Evolutionary conservation across 2,888 invertebrate species (phyloP), one percentile per base, ranked within the genome.

Genomic region (Asteroscopus sphinx): DNA sequence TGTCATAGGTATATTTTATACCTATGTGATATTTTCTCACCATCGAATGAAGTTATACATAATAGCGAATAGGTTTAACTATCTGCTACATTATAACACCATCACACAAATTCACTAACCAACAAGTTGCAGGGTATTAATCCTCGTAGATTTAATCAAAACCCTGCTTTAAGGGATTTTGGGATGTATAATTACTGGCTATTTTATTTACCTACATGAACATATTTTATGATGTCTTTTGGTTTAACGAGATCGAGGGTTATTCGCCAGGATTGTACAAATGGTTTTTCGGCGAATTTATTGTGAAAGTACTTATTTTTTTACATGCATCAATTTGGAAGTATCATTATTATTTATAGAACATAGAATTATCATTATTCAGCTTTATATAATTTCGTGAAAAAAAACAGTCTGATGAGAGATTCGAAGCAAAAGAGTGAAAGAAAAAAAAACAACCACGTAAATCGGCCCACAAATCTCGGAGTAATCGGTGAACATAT

Each of bases 131-230:
- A n/a, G n/a, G n/a, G n/a, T n/a, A n/a, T n/a, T 54, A 57, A 56
- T 56, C 30, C 44, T 37, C 17, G 32, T 47, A 48, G 42, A 44
- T 52, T 54, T 53, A 13, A 12, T 33, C 28, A 54, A 42, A 45
- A 65, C 39, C 59, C 46, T 58, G 64, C 62, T 63, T 75, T 56
- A 63, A 56, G 17, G 48, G 62, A 60, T 74, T 52, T 65, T 11
- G 15, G 11, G 47, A 36, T 41, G 25, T 11, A 17, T 55, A 57
- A 60, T 67, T 39, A 44, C 46, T 32, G 37, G 30, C 12, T 49
- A 42, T 53, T 70, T 42, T 15, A 57, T 46, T 47, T 17, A n/a
- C 48, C 15, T 28, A 46, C 37, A 35, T 37, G 44, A 56, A 44
- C 51, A 39, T 58, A 37, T 70, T 47, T 65, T 6, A 41, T 16